These are phyloP conservation scores for Eumacrocentrus americanus DNA, from an alignment of 2,888 invertebrate genomes.

Conservation along the genomic window DNA sequence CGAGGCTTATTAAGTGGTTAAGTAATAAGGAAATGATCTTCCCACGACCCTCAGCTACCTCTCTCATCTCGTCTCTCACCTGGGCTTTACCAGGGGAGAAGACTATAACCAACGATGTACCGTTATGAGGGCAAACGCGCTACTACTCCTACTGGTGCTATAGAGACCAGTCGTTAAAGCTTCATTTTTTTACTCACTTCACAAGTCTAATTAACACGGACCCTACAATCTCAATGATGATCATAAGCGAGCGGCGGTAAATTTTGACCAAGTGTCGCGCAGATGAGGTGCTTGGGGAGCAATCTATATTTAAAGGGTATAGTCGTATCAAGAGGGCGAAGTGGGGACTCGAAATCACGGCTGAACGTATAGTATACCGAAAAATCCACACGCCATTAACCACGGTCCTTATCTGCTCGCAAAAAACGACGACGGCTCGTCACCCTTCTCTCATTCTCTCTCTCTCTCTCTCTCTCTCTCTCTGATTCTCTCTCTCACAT, in stretches of 20 bases:
- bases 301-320: neutral
- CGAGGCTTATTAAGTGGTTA: constrained; percentile 38
- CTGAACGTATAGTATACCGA: constrained; percentile 33
- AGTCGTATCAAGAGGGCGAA: constrained; percentile 1
- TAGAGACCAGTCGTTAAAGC: constrained; percentile 14
- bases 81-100: neutral
- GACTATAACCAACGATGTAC: constrained; percentile 8
- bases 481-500: neutral
- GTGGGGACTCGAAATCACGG: constrained; percentile 18
- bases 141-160: neutral
- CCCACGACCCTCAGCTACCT: constrained; percentile 35
- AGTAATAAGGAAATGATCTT: constrained; percentile 42
- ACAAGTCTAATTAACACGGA: constrained; percentile 1
- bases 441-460: constrained; percentile 29
- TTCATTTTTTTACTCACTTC: no score
- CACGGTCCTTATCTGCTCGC: constrained; percentile 51
- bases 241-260: neutral
- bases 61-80: constrained; percentile 30
- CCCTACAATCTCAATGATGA: neutral
- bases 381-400: constrained; percentile 55
- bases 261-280: neutral
- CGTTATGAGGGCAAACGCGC: constrained; percentile 6
- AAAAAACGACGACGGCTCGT: constrained; percentile 47
- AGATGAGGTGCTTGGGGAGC: neutral
- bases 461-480: neutral